Evolutionary conservation across 2,888 invertebrate species (phyloP).

Genomic region (Atrina japonica): DNA sequence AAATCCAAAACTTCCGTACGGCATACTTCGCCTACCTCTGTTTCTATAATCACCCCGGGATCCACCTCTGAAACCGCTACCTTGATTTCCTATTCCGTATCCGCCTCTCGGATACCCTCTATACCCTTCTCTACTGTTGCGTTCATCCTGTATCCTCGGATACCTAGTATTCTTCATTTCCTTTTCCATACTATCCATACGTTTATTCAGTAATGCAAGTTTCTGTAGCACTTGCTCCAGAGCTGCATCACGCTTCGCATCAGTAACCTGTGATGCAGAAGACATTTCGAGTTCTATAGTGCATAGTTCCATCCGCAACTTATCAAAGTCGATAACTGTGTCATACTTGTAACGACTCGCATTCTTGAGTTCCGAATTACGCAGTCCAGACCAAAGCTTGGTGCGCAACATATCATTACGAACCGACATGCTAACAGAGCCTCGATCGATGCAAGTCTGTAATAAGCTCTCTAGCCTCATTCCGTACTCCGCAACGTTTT

Average conservation of each 20-base stretch:
- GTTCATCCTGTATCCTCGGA: too few relatives aligned
- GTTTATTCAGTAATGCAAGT: neutral
- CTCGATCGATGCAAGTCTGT: too few relatives aligned
- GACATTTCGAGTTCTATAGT: conserved; percentile 19
- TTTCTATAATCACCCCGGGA: too few relatives aligned
- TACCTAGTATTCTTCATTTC: neutral
- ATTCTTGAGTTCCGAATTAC: neutral
- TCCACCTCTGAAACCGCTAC: too few relatives aligned
- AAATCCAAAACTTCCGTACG: too few relatives aligned
- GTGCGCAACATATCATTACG: conserved; percentile 22
- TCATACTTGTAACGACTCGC: conserved; percentile 24
- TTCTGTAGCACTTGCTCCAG: neutral
- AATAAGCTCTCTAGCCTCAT: conserved; percentile 21
- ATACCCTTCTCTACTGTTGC: too few relatives aligned
- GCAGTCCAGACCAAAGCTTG: conserved; percentile 24
- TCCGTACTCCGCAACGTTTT: conserved; percentile 16
- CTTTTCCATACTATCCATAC: neutral
- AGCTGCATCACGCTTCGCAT: conserved; percentile 8
- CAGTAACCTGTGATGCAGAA: neutral
- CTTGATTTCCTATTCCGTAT: too few relatives aligned
- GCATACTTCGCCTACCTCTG: too few relatives aligned
- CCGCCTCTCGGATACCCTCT: too few relatives aligned
- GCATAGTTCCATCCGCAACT: conserved; percentile 7
- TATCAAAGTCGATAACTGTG: conserved; percentile 19
- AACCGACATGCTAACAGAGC: neutral